Percentiles rank a stretch among this genome's conserved stretches.
These are phyloP conservation scores for Catocala fraxini DNA, from an alignment of 2,888 invertebrate genomes.

Conservation along the genomic window DNA sequence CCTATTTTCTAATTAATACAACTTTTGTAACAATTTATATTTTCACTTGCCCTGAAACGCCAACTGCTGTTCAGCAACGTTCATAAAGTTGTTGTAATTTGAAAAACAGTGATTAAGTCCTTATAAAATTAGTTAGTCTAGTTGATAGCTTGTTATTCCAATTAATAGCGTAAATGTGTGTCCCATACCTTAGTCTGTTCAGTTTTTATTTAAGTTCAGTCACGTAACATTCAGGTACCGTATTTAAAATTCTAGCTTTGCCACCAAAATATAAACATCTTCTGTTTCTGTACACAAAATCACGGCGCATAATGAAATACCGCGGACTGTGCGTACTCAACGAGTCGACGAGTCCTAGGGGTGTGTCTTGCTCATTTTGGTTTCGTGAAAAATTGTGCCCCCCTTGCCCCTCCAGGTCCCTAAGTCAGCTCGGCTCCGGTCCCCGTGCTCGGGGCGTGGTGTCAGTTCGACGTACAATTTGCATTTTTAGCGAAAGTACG, in stretches of 20 bases:
- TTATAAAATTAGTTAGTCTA: no score
- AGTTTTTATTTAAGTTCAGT: not conserved
- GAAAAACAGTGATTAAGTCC: no score
- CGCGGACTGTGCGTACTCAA: constrained; percentile 58
- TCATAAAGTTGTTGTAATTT: no score
- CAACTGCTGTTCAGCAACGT: no score
- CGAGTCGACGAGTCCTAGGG: constrained; percentile 69
- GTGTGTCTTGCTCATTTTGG: constrained; percentile 81
- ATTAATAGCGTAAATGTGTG: no score
- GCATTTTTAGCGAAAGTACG: constrained; percentile 85
- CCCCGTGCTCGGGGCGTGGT: constrained; percentile 76
- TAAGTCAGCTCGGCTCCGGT: constrained; percentile 64
- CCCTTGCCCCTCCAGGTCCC: constrained; percentile 63
- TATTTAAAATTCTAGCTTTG: not conserved
- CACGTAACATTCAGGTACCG: not conserved
- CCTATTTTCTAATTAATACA: no score
- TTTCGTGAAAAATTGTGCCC: constrained; percentile 82
- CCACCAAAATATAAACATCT: constrained; percentile 30
- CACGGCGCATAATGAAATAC: constrained; percentile 68
- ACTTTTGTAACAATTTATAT: no score
- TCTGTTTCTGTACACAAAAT: constrained; percentile 60
- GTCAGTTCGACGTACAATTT: constrained; percentile 79
- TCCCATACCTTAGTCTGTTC: not conserved
- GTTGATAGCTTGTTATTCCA: no score
- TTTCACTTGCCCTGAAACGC: no score